Evolutionary conservation across 2,888 invertebrate species (phyloP).

Genomic region (Lepidochrysops patricia): DNA sequence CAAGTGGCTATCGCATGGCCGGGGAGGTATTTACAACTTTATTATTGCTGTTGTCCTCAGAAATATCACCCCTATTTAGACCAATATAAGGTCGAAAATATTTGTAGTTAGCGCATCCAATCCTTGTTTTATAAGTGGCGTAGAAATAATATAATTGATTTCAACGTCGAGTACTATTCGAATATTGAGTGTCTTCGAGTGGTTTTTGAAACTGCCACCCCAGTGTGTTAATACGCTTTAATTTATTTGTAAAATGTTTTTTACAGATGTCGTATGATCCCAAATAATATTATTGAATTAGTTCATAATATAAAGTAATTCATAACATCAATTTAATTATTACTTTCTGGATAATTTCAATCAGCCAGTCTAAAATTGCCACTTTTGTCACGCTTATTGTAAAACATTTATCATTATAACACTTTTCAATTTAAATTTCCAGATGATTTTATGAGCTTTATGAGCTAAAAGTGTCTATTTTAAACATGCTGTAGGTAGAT

Average conservation of each 20-base stretch:
- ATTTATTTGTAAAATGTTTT: neutral
- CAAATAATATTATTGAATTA: neutral
- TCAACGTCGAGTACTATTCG: conserved; percentile 41
- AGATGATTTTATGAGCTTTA: no score
- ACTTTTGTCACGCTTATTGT: no score
- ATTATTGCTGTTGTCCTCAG: neutral
- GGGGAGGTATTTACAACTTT: conserved; percentile 17
- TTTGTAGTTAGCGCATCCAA: neutral
- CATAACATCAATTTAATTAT: no score
- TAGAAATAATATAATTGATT: conserved; percentile 61
- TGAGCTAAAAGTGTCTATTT: no score
- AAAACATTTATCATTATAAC: no score
- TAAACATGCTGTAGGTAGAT: no score
- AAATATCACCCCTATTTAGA: neutral
- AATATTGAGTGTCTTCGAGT: conserved; percentile 17
- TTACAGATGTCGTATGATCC: neutral
- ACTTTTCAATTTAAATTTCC: no score
- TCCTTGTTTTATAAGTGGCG: conserved; percentile 31
- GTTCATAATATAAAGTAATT: neutral
- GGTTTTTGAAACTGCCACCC: conserved; percentile 38
- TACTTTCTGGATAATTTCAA: no score
- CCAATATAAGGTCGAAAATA: neutral
- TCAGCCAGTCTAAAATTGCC: no score
- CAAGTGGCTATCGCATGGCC: conserved; percentile 63
- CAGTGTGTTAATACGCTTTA: neutral